These are phyloP conservation scores for Gorilla gorilla DNA, from an alignment of 2,113 vertebrate species.

Conservation along the genomic window DNA sequence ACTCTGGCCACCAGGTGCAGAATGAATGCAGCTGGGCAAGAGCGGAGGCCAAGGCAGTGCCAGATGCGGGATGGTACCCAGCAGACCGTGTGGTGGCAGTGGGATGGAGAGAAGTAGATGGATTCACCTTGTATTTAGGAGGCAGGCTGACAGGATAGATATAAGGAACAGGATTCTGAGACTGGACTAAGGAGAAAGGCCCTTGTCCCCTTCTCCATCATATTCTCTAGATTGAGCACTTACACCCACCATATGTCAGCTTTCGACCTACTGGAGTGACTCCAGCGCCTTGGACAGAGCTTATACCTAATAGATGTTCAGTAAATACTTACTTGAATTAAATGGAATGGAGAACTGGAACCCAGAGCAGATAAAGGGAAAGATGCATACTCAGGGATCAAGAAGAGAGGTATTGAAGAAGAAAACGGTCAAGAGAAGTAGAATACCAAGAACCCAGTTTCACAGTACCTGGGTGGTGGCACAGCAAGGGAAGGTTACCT, in stretches of 20 bases:
- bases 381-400: background rate
- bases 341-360: background rate
- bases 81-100: background rate
- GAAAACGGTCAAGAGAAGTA: background rate
- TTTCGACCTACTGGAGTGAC: background rate
- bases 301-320: background rate
- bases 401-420: background rate
- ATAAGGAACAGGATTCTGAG: background rate
- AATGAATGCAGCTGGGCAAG: background rate
- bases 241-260: background rate
- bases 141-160: background rate
- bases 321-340: background rate
- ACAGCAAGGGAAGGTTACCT: constrained; percentile 84
- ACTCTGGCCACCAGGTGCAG: background rate
- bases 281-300: background rate
- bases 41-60: background rate
- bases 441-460: too few relatives aligned
- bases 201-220: background rate
- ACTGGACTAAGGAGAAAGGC: background rate
- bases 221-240: background rate
- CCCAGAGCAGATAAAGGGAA: background rate
- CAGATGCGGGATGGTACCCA: background rate
- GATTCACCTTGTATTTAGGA: background rate
- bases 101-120: background rate
- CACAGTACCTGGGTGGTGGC: background rate